These are phyloP conservation scores for Cheilosia pagana DNA, from an alignment of 2,888 invertebrate genomes.

Conservation along the genomic window DNA sequence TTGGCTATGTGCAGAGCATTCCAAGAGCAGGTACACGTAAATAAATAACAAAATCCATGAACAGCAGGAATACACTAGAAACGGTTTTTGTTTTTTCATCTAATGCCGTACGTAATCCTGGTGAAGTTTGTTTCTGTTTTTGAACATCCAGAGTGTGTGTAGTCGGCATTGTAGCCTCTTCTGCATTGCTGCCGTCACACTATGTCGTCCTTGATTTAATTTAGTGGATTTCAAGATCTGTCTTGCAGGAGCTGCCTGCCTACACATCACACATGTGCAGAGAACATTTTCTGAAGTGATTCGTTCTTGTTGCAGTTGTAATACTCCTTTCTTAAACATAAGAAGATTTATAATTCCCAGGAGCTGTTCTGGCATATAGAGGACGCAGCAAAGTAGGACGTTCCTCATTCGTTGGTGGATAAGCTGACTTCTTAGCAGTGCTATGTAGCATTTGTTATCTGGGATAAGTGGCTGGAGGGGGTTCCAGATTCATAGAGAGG, in stretches of 20 bases:
- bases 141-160: slow-evolving; percentile 19
- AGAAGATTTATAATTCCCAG: slow-evolving; percentile 26
- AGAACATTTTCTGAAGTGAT: slow-evolving; percentile 15
- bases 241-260: slow-evolving; percentile 12
- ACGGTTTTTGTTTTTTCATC: background rate
- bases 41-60: slow-evolving; percentile 62
- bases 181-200: slow-evolving; percentile 39
- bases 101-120: slow-evolving; percentile 9
- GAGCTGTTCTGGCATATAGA: background rate
- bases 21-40: slow-evolving; percentile 51
- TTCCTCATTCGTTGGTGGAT: background rate
- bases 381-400: background rate
- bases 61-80: background rate
- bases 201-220: slow-evolving; percentile 75
- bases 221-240: slow-evolving; percentile 64
- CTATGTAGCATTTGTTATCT: background rate
- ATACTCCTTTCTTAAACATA: slow-evolving; percentile 11
- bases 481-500: background rate
- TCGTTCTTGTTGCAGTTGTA: slow-evolving; percentile 20
- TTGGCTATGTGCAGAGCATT: slow-evolving; percentile 23
- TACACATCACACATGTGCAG: background rate
- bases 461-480: background rate
- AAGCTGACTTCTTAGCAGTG: background rate
- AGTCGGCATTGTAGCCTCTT: slow-evolving; percentile 25
- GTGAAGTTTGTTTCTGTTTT: slow-evolving; percentile 48